These are phyloP conservation scores for Vultur gryphus DNA, from an alignment of 2,797 vertebrate species.

Conservation along the genomic window DNA sequence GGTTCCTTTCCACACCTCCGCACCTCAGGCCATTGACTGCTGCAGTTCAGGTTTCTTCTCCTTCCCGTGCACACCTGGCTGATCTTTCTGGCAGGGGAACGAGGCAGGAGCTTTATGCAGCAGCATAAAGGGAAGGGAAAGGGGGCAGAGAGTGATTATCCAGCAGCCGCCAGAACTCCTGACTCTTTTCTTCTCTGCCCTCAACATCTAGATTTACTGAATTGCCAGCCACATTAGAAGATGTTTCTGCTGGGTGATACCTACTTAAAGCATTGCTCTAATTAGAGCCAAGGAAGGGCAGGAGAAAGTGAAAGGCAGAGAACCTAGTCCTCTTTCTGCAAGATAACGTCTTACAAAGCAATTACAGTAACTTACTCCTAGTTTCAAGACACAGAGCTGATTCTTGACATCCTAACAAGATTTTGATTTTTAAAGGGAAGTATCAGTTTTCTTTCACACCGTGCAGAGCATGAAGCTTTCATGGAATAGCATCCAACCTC, in stretches of 20 bases:
- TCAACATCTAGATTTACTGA: background rate
- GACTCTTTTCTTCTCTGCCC: background rate
- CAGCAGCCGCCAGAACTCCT: background rate
- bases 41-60: background rate
- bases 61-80: background rate
- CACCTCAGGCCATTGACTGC: background rate
- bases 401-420: background rate
- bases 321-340: background rate
- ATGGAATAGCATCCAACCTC: background rate
- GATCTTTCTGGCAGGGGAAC: background rate
- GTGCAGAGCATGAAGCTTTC: background rate
- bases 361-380: background rate
- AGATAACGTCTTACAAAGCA: background rate
- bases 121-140: background rate
- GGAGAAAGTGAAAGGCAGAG: background rate
- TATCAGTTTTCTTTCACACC: background rate
- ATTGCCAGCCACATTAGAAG: background rate
- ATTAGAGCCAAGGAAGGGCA: background rate
- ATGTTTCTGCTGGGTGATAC: background rate
- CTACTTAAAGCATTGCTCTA: background rate
- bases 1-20: background rate
- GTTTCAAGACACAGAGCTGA: background rate
- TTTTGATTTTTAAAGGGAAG: background rate
- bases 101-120: background rate
- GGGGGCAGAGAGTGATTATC: background rate